phyloP scores from a whole-genome alignment of 2,797 vertebrate genomes.

The Melanotaenia trifasciata region DNA sequence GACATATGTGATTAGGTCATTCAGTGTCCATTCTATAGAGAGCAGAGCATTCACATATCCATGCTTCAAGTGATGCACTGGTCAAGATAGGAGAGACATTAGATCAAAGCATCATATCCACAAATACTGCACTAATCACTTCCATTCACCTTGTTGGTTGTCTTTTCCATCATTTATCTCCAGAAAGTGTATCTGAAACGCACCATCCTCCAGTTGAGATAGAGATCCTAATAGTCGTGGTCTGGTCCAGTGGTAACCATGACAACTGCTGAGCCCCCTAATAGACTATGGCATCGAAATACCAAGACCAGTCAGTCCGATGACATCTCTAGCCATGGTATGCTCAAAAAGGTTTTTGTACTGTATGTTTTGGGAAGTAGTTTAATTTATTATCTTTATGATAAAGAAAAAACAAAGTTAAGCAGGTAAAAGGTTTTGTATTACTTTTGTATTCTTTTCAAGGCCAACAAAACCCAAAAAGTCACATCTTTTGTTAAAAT shows the following conservation, averaged over 20 bases:
- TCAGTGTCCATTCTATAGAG: neutral
- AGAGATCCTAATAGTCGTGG: neutral
- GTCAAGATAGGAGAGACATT: neutral
- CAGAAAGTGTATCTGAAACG: neutral
- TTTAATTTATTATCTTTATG: neutral
- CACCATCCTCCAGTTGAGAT: conserved; percentile 26
- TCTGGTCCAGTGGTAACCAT: conserved; percentile 55
- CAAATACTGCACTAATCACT: neutral
- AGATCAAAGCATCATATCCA: neutral
- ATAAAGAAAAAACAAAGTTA: neutral
- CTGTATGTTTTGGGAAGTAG: neutral
- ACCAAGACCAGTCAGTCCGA: conserved; percentile 34
- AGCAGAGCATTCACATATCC: neutral
- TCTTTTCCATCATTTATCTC: neutral
- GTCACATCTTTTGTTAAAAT: neutral
- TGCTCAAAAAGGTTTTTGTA: neutral
- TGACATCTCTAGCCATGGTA: conserved; percentile 60
- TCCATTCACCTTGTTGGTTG: neutral
- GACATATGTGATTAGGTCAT: neutral
- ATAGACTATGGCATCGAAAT: conserved; percentile 52
- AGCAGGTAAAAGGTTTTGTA: neutral
- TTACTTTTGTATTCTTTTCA: neutral
- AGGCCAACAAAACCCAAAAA: neutral
- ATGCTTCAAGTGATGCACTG: neutral
- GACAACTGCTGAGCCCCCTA: conserved; percentile 59